These are phyloP conservation scores for Diarsia dahlii DNA, from an alignment of 2,888 invertebrate species.

Conservation along the genomic window DNA sequence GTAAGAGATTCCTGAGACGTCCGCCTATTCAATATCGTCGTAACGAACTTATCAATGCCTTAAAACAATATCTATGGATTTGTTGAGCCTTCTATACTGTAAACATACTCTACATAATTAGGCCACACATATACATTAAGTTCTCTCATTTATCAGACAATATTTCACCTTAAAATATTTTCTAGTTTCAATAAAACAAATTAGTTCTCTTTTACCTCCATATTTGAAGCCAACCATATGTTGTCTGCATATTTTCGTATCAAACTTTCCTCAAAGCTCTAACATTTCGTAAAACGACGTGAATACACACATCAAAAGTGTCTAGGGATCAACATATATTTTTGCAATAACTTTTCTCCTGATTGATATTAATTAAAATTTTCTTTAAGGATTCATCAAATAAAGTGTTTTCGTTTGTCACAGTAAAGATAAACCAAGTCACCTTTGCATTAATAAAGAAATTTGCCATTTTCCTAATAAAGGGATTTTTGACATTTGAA, in stretches of 20 bases:
- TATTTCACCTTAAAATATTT: slow-evolving; percentile 1
- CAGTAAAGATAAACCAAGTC: no score
- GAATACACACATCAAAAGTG: no score
- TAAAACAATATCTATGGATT: not conserved
- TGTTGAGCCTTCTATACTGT: not conserved
- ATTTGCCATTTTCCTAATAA: no score
- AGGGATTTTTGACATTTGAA: no score
- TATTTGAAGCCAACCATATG: slow-evolving; percentile 10
- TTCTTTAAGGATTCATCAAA: no score
- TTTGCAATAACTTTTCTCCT: no score
- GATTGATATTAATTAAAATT: no score
- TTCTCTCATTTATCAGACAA: not conserved
- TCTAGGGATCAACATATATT: no score
- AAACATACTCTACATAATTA: not conserved
- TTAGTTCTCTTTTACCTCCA: not conserved
- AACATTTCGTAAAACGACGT: slow-evolving; percentile 39
- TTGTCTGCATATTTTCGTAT: slow-evolving; percentile 49
- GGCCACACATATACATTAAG: not conserved
- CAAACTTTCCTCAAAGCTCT: slow-evolving; percentile 46
- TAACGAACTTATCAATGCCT: not conserved
- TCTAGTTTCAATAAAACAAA: slow-evolving; percentile 18
- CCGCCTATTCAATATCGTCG: no score
- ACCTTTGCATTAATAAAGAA: no score
- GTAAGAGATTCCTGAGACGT: no score
- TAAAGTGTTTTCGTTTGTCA: no score